phyloP scores from a whole-genome alignment of 2,113 vertebrate genomes.

The Sinocyclocheilus anophthalmus region DNA sequence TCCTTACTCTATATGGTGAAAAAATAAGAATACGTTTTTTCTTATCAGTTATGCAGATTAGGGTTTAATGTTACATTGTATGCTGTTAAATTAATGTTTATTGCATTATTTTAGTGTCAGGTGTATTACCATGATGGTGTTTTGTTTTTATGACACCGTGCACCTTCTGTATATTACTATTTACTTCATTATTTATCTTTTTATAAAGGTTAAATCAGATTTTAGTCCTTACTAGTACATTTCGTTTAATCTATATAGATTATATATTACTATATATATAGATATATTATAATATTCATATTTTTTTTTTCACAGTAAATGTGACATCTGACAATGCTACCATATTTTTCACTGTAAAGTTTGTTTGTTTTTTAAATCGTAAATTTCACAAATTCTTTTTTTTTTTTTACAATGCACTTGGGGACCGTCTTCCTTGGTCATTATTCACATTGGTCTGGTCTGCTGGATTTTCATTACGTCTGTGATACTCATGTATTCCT shows the following conservation, averaged over 20 bases:
- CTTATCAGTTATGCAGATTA: not conserved
- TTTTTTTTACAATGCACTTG: not conserved
- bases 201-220: not conserved
- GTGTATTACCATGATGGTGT: not conserved
- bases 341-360: not conserved
- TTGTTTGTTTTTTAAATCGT: not conserved
- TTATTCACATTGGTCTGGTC: not conserved
- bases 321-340: not conserved
- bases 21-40: not conserved
- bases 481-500: not conserved
- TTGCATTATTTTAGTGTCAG: not conserved
- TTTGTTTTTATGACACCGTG: not conserved
- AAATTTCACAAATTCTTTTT: not conserved
- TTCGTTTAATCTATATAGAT: too few relatives aligned
- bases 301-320: too few relatives aligned
- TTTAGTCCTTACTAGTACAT: too few relatives aligned
- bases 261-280: too few relatives aligned
- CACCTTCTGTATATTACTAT: not conserved
- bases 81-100: not conserved
- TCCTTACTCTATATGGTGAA: too few relatives aligned
- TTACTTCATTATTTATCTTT: not conserved
- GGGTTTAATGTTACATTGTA: not conserved
- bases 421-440: not conserved
- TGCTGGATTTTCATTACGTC: slow-evolving; percentile 3
- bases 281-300: too few relatives aligned